Evolutionary conservation across 2,113 vertebrate genomes (phyloP).

Genomic region (Daubentonia madagascariensis): DNA sequence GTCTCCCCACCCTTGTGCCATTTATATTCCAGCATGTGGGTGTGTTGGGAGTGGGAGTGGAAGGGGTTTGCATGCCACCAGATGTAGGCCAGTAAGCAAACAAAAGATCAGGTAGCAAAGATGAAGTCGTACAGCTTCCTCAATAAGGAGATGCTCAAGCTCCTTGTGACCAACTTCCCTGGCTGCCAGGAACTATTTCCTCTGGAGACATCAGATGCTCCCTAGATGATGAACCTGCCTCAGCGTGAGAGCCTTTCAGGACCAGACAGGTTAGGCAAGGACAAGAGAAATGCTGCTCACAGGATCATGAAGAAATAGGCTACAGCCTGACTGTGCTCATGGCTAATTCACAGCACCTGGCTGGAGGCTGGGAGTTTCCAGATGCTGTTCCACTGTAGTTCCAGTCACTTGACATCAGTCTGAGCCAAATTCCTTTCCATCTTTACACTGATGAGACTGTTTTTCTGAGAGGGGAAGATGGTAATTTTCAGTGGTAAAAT

Average conservation of each 20-base stretch:
- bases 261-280: background rate
- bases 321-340: background rate
- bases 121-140: background rate
- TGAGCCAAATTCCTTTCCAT: background rate
- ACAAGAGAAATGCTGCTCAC: background rate
- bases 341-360: no score
- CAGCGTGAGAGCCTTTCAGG: background rate
- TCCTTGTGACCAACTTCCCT: background rate
- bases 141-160: background rate
- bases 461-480: background rate
- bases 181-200: background rate
- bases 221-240: background rate
- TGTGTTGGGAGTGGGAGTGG: background rate
- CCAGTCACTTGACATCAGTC: background rate
- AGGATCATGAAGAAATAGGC: background rate
- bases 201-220: background rate
- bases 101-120: background rate
- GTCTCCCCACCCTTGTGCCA: background rate
- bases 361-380: background rate
- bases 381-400: background rate
- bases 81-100: background rate
- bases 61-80: background rate
- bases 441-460: background rate
- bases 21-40: background rate
- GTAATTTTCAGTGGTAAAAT: background rate